phyloP scores from a whole-genome alignment of 2,797 vertebrate species.

The Bufotes viridis region DNA sequence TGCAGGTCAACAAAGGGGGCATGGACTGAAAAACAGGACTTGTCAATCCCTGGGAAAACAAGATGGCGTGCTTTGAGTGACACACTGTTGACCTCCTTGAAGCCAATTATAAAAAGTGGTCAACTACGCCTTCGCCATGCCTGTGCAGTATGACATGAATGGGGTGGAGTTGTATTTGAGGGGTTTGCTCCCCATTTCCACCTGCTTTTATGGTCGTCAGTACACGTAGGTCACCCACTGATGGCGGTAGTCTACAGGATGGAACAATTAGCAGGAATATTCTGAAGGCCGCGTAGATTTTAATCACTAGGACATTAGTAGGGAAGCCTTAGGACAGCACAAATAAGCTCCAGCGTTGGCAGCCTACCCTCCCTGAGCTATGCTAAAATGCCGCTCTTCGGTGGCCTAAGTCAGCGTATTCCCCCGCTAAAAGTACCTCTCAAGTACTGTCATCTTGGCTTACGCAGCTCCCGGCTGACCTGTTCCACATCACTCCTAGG shows the following conservation, averaged over 20 bases:
- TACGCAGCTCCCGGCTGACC: constrained; percentile 46
- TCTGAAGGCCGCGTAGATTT: not conserved
- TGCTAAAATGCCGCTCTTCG: constrained; percentile 6
- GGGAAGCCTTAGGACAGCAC: constrained; percentile 38
- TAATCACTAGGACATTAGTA: constrained; percentile 18
- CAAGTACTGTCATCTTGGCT: constrained; percentile 17
- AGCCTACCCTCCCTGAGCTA: not conserved
- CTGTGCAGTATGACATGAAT: too few species aligned
- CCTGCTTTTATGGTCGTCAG: not conserved
- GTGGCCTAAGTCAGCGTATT: constrained; percentile 13
- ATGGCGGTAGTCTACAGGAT: not conserved
- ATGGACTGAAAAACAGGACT: too few species aligned
- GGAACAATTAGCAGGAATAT: not conserved
- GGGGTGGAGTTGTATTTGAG: too few species aligned
- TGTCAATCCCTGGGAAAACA: too few species aligned
- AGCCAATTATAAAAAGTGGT: too few species aligned
- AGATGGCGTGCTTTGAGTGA: too few species aligned
- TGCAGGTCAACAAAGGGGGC: too few species aligned
- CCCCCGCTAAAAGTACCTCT: constrained; percentile 14
- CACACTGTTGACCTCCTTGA: too few species aligned
- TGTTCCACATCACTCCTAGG: constrained; percentile 6
- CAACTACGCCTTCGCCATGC: too few species aligned
- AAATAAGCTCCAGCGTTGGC: constrained; percentile 11
- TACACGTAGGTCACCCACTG: not conserved
- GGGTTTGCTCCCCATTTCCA: too few species aligned